Base-by-base conservation (phyloP, 2,797 vertebrate species). In the Cottoperca gobio region DNA sequence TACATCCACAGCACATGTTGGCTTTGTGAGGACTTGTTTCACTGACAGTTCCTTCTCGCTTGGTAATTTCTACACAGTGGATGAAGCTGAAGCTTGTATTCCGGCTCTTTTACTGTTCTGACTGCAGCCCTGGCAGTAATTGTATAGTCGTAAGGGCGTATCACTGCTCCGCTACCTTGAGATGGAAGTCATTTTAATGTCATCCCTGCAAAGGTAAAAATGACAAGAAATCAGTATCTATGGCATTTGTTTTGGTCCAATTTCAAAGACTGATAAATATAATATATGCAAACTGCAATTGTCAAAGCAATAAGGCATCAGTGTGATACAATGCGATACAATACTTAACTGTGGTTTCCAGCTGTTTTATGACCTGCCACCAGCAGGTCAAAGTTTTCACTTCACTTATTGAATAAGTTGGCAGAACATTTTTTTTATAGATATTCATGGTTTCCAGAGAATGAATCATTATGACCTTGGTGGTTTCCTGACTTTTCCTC, bases 101-200 rank as follows among this genome's bases (percentile, higher is more conserved):
- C 12, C 42, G 54, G 59, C 52, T 46, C 74, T 70, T 70, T 62
- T 55, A 52, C 66, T 24, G 35, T 65, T 73, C 77, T 12, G 21
- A 42, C 65, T 77, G 58, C 72, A 77, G 77, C 76, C 63, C 74
- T 82, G 84, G 88, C 86, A 90, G 87, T 92, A 90, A 92, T 85
- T 87, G 83, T 63, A 71, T 58, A 85, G 79, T 85, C 71, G 72
- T 79, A 69, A 78, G 65, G 39, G 61, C 50, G 45, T 68, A 63
- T 79, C 73, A 62, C 59, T 67, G 67, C 65, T 72, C 54, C 43
- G 58, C 61, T 53, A 46, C 72, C 59, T 71, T 42, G 23, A 67
- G 72, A 73, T 73, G 31, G 49, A 75, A 75, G 75, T 76, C 26
- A 77, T 90, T 88, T 55, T 85, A 86, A 76, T 42, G 21, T 77